A percentile compares a stretch with the other conserved stretches of the same genome.
phyloP scores from a whole-genome alignment of 92 coral and sea anemone genomes.

The Anthopleura xanthogrammica region DNA sequence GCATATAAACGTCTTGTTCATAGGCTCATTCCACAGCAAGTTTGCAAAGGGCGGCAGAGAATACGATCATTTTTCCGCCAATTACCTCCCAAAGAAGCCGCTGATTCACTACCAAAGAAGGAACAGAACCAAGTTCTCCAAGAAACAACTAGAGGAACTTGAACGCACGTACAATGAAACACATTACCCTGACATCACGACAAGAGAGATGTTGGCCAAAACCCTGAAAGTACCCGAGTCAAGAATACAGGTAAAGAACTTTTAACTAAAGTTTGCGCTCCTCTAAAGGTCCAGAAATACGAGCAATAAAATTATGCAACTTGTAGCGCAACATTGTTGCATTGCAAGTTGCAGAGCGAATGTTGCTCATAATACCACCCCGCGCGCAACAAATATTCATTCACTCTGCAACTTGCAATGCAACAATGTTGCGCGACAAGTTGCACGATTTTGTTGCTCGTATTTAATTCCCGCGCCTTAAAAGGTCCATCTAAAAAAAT shows the following conservation, averaged over 20 bases:
- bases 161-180: conserved; percentile 73
- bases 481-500: no score
- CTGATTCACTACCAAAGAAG: conserved; percentile 73
- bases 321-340: no score
- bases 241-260: conserved; percentile 60
- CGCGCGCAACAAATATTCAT: no score
- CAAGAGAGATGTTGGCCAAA: conserved; percentile 79
- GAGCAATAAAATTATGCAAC: no score
- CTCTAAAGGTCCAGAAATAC: background rate
- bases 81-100: conserved; percentile 16
- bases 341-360: no score
- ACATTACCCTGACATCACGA: conserved; percentile 79
- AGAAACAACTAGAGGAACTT: conserved; percentile 71
- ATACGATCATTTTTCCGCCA: background rate
- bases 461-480: no score
- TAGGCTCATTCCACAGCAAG: conserved; percentile 2
- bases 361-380: no score
- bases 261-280: background rate
- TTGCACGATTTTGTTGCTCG: no score
- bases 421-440: no score
- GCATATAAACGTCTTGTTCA: background rate
- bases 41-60: background rate
- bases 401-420: no score
- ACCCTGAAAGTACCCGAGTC: conserved; percentile 74
- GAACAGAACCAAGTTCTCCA: conserved; percentile 77